Percentiles rank a stretch among this genome's conserved stretches.
These are phyloP conservation scores for Polyploca ridens DNA, from an alignment of 2,888 invertebrate species.

Conservation along the genomic window DNA sequence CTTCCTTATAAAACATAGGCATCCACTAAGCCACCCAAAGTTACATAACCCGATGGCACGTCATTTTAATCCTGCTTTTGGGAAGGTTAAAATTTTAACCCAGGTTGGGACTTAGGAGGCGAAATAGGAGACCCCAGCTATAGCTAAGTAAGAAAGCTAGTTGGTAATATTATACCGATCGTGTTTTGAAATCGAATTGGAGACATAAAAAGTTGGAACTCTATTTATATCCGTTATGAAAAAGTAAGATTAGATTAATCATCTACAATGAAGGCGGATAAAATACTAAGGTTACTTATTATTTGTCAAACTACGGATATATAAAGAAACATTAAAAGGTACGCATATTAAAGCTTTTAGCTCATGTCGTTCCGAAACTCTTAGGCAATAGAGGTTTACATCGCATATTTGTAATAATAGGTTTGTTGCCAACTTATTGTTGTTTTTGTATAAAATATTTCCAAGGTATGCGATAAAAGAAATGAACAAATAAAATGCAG, in stretches of 20 bases:
- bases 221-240: too few species aligned
- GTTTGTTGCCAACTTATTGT: not conserved
- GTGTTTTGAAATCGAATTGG: too few species aligned
- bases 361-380: slow-evolving; percentile 1
- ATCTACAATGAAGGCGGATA: slow-evolving; percentile 30
- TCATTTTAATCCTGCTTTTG: too few species aligned
- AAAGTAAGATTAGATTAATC: slow-evolving; percentile 28
- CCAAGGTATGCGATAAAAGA: not conserved
- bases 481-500: not conserved
- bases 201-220: too few species aligned
- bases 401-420: slow-evolving; percentile 7
- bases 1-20: too few species aligned
- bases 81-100: too few species aligned
- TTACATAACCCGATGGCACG: too few species aligned
- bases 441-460: slow-evolving; percentile 4
- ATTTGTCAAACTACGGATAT: not conserved
- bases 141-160: too few species aligned
- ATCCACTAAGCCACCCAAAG: too few species aligned
- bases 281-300: slow-evolving; percentile 21
- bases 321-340: not conserved
- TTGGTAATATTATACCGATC: too few species aligned
- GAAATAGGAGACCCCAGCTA: too few species aligned
- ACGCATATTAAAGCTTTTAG: not conserved
- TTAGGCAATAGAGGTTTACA: not conserved
- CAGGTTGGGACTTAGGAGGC: too few species aligned